Percentiles rank a stretch among this genome's conserved stretches.
These are phyloP conservation scores for Pempheris klunzingeri DNA, from an alignment of 2,797 vertebrate genomes.

Conservation along the genomic window DNA sequence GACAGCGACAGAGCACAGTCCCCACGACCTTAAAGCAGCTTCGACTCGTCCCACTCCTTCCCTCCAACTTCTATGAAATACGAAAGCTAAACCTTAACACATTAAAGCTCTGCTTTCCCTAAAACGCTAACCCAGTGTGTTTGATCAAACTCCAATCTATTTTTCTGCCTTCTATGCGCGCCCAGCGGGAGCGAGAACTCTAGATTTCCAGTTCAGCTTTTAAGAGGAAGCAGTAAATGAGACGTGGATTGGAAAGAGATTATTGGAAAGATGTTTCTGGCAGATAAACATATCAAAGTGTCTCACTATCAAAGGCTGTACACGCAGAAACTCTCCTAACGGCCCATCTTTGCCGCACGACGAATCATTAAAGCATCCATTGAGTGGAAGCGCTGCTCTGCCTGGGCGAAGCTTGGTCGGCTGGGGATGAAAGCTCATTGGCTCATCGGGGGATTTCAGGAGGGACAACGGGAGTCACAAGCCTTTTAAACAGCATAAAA, in stretches of 20 bases:
- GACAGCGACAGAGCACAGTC: constrained; percentile 26
- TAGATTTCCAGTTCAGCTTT: constrained; percentile 50
- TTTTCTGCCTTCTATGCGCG: not conserved
- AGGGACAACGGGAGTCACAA: constrained; percentile 9
- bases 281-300: constrained; percentile 74
- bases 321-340: constrained; percentile 64
- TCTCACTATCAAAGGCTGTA: constrained; percentile 71
- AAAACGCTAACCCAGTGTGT: constrained; percentile 19
- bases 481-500: constrained; percentile 41
- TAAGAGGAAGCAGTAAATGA: constrained; percentile 61
- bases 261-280: constrained; percentile 65
- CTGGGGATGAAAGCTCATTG: constrained; percentile 57
- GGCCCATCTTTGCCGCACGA: constrained; percentile 54
- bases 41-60: not conserved
- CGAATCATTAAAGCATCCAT: constrained; percentile 72
- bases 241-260: constrained; percentile 57
- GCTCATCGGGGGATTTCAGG: constrained; percentile 39
- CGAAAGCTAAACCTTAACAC: constrained; percentile 24
- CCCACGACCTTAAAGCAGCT: not conserved
- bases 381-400: constrained; percentile 41
- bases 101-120: constrained; percentile 13
- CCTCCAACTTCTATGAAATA: constrained; percentile 12
- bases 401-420: constrained; percentile 34
- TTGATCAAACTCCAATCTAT: constrained; percentile 54
- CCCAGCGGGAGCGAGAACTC: constrained; percentile 53